Conservation (phyloP, 2,888 invertebrate species). For the Achlya flavicornis region DNA sequence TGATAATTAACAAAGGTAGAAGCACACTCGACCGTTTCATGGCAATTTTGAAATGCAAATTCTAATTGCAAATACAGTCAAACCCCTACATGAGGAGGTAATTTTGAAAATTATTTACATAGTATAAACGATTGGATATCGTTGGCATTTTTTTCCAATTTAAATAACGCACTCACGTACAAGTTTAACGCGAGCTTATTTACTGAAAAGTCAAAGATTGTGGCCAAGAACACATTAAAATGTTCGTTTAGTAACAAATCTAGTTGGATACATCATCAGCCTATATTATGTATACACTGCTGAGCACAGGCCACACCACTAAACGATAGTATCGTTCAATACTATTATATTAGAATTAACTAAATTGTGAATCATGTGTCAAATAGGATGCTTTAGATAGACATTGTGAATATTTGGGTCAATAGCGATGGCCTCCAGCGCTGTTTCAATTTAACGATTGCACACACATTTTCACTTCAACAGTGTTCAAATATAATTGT, state of each 20-base stretch:
- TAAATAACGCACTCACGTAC: background rate
- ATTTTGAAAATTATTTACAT: constrained; percentile 8
- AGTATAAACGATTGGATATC: background rate
- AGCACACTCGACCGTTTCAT: constrained; percentile 31
- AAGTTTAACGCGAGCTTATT: no score
- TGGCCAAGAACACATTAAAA: no score
- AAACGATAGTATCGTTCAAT: background rate
- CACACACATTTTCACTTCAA: background rate
- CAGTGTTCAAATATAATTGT: background rate
- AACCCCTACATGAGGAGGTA: constrained; percentile 6
- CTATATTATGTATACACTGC: no score
- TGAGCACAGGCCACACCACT: background rate
- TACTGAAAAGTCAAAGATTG: no score
- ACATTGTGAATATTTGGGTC: constrained; percentile 57
- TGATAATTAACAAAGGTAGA: constrained; percentile 34
- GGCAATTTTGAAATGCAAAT: constrained; percentile 53
- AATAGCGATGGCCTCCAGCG: constrained; percentile 62
- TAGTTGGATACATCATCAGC: no score
- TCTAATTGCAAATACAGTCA: constrained; percentile 36
- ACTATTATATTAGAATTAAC: background rate
- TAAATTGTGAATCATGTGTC: constrained; percentile 23
- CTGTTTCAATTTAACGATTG: constrained; percentile 36
- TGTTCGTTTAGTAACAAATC: no score
- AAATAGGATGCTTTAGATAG: constrained; percentile 48
- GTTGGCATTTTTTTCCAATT: background rate